These are phyloP conservation scores for Oryctes rhinoceros DNA, from an alignment of 1,140 invertebrate genomes.

Conservation along the genomic window DNA sequence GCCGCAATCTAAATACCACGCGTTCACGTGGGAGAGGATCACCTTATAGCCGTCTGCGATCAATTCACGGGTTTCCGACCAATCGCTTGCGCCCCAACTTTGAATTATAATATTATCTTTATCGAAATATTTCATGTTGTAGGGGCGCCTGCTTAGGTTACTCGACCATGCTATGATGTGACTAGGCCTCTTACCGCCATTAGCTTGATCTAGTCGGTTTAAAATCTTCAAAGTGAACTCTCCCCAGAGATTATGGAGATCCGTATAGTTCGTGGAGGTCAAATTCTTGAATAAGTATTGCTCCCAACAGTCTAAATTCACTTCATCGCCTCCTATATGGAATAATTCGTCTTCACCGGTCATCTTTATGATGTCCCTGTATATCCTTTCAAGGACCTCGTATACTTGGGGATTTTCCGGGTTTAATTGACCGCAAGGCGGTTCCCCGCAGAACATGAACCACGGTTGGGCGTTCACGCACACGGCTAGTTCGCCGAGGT, in stretches of 20 bases:
- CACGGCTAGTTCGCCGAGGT: conserved; percentile 74
- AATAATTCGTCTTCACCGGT: conserved; percentile 75
- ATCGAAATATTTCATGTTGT: conserved; percentile 70
- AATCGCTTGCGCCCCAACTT: conserved; percentile 80
- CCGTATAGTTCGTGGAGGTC: conserved; percentile 72
- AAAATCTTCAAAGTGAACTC: conserved; percentile 76
- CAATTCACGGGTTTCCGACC: conserved; percentile 77
- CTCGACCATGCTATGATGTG: conserved; percentile 81
- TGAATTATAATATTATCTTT: conserved; percentile 70
- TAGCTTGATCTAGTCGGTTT: conserved; percentile 69
- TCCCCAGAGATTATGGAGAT: conserved; percentile 79
- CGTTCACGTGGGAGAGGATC: conserved; percentile 84
- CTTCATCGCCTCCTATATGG: conserved; percentile 87
- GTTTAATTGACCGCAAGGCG: conserved; percentile 85
- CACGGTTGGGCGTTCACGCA: conserved; percentile 81
- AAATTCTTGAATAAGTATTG: conserved; percentile 65
- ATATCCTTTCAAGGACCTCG: conserved; percentile 72
- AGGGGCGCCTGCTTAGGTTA: conserved; percentile 76
- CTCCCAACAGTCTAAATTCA: conserved; percentile 78
- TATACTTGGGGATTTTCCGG: conserved; percentile 80
- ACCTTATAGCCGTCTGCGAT: conserved; percentile 77
- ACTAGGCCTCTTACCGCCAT: conserved; percentile 70
- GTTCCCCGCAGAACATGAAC: conserved; percentile 80
- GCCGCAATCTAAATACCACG: conserved; percentile 87
- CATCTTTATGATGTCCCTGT: conserved; percentile 72